Percentiles rank a stretch among this genome's conserved stretches.
These are phyloP conservation scores for Hermaeophaga mercurialis DNA, from an alignment of 2,888 invertebrate species.

Conservation along the genomic window DNA sequence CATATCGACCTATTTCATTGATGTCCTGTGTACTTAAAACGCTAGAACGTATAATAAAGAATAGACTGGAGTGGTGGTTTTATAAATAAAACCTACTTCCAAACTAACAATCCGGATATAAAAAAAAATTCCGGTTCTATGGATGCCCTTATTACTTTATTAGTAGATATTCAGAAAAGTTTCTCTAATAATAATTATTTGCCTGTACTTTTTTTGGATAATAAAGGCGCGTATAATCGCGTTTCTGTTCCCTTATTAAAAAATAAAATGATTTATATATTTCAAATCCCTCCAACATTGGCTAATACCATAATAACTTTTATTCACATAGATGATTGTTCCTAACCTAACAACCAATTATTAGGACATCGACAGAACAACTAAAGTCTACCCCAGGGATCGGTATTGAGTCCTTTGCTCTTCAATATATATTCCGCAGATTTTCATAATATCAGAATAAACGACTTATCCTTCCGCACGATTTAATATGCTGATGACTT, in stretches of 20 bases:
- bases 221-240: not conserved
- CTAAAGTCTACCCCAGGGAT: not conserved
- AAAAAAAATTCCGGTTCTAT: slow-evolving; percentile 2
- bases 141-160: slow-evolving; percentile 3
- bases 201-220: not conserved
- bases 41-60: slow-evolving; percentile 8
- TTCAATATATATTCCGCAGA: not conserved
- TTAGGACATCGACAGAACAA: not conserved
- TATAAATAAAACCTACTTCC: not conserved
- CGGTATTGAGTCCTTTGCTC: not conserved
- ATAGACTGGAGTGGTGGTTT: slow-evolving; percentile 16
- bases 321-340: too few relatives aligned
- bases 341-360: not conserved
- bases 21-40: slow-evolving; percentile 14
- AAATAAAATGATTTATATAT: not conserved
- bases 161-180: slow-evolving; percentile 6
- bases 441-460: not conserved
- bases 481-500: not conserved
- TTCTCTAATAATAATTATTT: too few relatives aligned
- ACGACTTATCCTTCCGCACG: not conserved
- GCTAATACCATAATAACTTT: too few relatives aligned
- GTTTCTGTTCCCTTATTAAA: not conserved
- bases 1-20: slow-evolving; percentile 16
- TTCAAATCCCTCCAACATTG: not conserved
- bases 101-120: slow-evolving; percentile 2